These are phyloP conservation scores for Ictalurus furcatus DNA, from an alignment of 2,113 vertebrate genomes.

Conservation along the genomic window DNA sequence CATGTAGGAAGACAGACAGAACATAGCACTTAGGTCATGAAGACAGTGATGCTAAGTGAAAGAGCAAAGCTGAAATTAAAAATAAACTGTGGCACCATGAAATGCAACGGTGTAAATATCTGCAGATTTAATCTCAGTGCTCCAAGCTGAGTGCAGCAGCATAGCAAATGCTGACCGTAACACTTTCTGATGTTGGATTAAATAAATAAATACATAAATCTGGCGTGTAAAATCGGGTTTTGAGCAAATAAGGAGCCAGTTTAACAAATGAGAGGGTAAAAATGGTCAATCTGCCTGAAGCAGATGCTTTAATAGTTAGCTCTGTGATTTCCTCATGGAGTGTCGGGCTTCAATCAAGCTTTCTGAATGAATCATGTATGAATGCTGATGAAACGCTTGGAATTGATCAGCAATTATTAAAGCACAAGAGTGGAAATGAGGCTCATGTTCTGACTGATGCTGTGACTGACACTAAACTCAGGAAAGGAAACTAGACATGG, in stretches of 20 bases:
- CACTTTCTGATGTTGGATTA: neutral
- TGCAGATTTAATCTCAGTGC: neutral
- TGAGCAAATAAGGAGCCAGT: neutral
- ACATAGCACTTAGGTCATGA: neutral
- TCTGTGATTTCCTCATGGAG: neutral
- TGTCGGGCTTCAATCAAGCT: neutral
- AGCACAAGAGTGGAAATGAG: neutral
- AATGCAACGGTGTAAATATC: neutral
- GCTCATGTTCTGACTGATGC: neutral
- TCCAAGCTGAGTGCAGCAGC: neutral
- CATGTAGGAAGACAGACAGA: no score
- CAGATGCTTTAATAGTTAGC: neutral
- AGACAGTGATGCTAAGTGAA: neutral
- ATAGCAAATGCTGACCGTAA: neutral
- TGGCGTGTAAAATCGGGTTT: neutral
- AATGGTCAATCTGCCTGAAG: neutral
- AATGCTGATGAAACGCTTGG: neutral
- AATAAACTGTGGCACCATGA: no score
- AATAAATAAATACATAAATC: neutral
- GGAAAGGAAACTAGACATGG: neutral
- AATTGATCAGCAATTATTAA: neutral
- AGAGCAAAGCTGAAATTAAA: neutral
- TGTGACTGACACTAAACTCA: neutral
- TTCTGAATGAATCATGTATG: neutral
- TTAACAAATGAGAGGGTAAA: neutral